Evolutionary conservation across 2,888 invertebrate genomes (phyloP), one percentile per base, ranked within the genome.

Genomic region (Mythimna loreyi): DNA sequence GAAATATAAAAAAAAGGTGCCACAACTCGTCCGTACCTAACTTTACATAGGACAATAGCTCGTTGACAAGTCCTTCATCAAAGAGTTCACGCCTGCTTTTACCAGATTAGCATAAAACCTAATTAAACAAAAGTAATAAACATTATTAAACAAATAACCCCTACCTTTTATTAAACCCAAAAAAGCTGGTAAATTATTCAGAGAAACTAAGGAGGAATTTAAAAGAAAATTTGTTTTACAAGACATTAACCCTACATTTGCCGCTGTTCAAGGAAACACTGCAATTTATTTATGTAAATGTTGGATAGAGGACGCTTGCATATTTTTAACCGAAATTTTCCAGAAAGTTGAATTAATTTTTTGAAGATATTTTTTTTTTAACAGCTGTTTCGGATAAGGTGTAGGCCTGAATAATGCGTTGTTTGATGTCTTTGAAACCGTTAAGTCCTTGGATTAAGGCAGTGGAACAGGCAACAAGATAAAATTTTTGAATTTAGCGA

Each of bases 221-320:
- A 82, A 83, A 75, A 81, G 81, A 76, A 85, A 81, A 82, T 81
- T 81, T 74, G 71, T 66, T 81, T 81, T 64, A 77, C 83, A 81
- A 85, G 83, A 83, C 89, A 89, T 90, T 91, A 89, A 85, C 86
- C 84, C 85, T 83, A 85, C 86, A 87, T 87, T 87, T 86, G 76
- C 72, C 71, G 73, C 81, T 83, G 81, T 81, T 75, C 73, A 80
- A 83, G 86, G 58, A 67, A 78, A 67, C 49, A 70, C 43, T 72
- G 82, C 87, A 89, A 90, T 91, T 75, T 90, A 89, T 90, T 90
- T 89, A 88, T 85, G 85, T 85, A 83, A 81, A 85, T 81, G 78
- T 11, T 60, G 36, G 36, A 49, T 67, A 75, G 73, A 72, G 72
- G 74, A 78, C 73, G 80, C 74, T 55, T 55, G 66, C 61, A 77